Percentiles rank a stretch among this genome's conserved stretches.
phyloP scores from a whole-genome alignment of 1,140 invertebrate genomes.

The Batillaria attramentaria region DNA sequence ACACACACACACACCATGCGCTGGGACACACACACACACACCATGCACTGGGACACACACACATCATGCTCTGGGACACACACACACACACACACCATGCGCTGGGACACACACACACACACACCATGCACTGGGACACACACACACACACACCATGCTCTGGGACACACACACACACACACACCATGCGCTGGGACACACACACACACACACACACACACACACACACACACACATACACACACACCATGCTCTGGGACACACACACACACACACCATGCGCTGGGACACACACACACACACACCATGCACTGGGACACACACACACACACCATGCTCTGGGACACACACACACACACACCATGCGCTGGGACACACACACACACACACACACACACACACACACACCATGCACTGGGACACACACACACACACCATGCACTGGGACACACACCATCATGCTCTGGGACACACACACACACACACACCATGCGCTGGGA shows the following conservation, averaged over 20 bases:
- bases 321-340: background rate
- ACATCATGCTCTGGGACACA: background rate
- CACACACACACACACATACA: background rate
- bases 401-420: background rate
- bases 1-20: too few species aligned
- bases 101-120: background rate
- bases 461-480: background rate
- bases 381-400: conserved; percentile 13
- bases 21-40: background rate
- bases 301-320: background rate
- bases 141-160: background rate
- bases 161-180: background rate
- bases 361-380: background rate
- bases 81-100: background rate
- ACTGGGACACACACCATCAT: background rate
- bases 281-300: conserved; percentile 1
- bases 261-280: background rate
- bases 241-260: background rate
- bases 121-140: background rate
- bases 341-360: background rate
- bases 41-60: background rate
- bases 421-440: background rate
- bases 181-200: background rate
- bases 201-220: background rate
- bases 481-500: background rate